A percentile compares a stretch with the other conserved stretches of the same genome.
phyloP scores from a whole-genome alignment of 2,888 invertebrate species.

The Caenorhabditis sp. region DNA sequence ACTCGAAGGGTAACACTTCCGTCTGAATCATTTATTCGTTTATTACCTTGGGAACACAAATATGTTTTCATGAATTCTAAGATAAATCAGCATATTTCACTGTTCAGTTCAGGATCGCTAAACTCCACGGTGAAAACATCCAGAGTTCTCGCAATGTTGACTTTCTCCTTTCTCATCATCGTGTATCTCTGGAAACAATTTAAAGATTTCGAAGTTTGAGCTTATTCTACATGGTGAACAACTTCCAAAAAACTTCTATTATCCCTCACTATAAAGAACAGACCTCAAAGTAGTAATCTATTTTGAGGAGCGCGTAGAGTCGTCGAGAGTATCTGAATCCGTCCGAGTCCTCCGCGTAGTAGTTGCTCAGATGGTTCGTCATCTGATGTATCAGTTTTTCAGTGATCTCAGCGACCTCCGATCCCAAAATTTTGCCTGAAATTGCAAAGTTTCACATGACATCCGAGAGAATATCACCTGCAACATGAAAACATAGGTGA shows the following conservation, averaged over 20 bases:
- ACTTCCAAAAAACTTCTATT: too few species aligned
- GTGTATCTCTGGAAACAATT: conserved; percentile 10
- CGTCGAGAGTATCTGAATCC: background rate
- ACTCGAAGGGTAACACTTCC: conserved; percentile 27
- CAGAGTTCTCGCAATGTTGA: background rate
- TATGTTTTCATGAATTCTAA: too few species aligned
- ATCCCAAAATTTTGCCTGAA: background rate
- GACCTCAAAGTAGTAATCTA: conserved; percentile 9
- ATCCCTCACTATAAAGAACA: too few species aligned
- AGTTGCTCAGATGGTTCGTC: conserved; percentile 5
- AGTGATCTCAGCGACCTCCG: background rate
- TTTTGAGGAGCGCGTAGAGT: conserved; percentile 1
- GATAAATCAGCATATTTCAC: background rate
- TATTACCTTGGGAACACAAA: too few species aligned
- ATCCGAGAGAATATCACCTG: background rate
- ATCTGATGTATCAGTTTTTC: conserved; percentile 3
- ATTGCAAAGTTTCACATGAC: background rate
- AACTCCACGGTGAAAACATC: conserved; percentile 18
- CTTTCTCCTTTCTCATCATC: conserved; percentile 2
- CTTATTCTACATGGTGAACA: too few species aligned
- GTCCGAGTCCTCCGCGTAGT: conserved; percentile 8
- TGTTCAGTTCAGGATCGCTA: conserved; percentile 8
- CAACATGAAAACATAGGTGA: conserved; percentile 4
- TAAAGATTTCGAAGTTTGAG: background rate
- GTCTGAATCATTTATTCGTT: background rate